Evolutionary conservation across 2,888 invertebrate species (phyloP).

Genomic region (Drosophila cracens): DNA sequence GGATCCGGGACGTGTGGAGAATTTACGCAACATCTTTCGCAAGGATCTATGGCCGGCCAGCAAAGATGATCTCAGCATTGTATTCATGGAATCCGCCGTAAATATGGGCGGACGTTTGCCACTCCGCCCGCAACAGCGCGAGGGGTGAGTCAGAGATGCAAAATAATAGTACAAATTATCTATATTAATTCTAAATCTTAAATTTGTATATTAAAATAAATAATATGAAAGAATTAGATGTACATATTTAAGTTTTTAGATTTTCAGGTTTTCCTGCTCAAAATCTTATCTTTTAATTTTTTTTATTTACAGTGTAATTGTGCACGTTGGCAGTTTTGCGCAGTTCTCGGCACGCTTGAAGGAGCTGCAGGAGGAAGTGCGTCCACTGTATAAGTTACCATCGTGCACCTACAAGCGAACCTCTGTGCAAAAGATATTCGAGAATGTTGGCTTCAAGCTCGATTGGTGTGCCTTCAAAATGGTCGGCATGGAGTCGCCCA

Average conservation of each 20-base stretch:
- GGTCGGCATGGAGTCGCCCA: constrained; percentile 86
- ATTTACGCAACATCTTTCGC: constrained; percentile 91
- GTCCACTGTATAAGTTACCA: constrained; percentile 91
- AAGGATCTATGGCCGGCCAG: constrained; percentile 92
- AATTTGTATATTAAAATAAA: not conserved
- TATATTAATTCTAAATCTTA: not conserved
- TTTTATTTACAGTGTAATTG: constrained; percentile 87
- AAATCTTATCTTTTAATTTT: not conserved
- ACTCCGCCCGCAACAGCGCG: constrained; percentile 92
- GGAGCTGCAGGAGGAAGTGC: constrained; percentile 90
- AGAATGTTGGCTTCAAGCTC: constrained; percentile 91
- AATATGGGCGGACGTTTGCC: constrained; percentile 94
- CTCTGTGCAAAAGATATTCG: constrained; percentile 92
- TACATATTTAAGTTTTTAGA: not conserved
- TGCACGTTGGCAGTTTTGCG: constrained; percentile 91
- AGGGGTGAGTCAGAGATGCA: constrained; percentile 87
- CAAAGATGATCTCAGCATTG: constrained; percentile 90
- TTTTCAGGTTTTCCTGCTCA: not conserved
- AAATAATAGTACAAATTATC: not conserved
- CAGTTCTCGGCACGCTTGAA: constrained; percentile 88
- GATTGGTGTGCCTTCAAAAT: constrained; percentile 96
- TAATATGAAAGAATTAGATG: not conserved
- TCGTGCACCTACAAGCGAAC: constrained; percentile 95
- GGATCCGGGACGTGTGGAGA: constrained; percentile 89
- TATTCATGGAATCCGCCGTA: constrained; percentile 93